Percentiles rank a stretch among this genome's conserved stretches.
These are phyloP conservation scores for Dysmachus trigonus DNA, from an alignment of 2,888 invertebrate genomes.

Conservation along the genomic window DNA sequence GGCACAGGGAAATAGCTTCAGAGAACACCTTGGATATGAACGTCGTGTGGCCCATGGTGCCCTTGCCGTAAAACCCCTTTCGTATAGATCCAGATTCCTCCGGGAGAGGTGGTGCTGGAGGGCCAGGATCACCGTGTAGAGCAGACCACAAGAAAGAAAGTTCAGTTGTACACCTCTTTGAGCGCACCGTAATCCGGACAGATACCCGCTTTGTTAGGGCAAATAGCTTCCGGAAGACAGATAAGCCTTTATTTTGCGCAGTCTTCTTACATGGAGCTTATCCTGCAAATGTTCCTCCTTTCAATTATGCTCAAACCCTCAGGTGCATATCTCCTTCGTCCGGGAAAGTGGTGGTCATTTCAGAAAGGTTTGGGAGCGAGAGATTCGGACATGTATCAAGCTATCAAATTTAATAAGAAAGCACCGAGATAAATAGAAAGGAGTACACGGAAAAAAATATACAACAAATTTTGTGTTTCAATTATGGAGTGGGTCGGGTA, in stretches of 20 bases:
- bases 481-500: no score
- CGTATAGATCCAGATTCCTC: not conserved
- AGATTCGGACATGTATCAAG: not conserved
- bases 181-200: not conserved
- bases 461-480: no score
- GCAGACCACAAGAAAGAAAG: not conserved
- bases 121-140: not conserved
- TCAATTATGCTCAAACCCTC: not conserved
- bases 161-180: not conserved
- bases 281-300: not conserved
- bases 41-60: no score
- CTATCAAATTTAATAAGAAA: not conserved
- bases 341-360: not conserved
- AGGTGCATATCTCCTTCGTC: not conserved
- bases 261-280: not conserved
- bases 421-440: not conserved
- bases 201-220: not conserved
- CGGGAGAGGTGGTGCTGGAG: not conserved
- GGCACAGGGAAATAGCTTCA: not conserved
- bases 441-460: no score
- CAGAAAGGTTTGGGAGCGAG: not conserved
- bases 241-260: constrained; percentile 16
- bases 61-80: not conserved
- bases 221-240: not conserved
- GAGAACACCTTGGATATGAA: not conserved